These are phyloP conservation scores for Liolophura sinensis DNA, from an alignment of 1,140 invertebrate genomes.

Conservation along the genomic window DNA sequence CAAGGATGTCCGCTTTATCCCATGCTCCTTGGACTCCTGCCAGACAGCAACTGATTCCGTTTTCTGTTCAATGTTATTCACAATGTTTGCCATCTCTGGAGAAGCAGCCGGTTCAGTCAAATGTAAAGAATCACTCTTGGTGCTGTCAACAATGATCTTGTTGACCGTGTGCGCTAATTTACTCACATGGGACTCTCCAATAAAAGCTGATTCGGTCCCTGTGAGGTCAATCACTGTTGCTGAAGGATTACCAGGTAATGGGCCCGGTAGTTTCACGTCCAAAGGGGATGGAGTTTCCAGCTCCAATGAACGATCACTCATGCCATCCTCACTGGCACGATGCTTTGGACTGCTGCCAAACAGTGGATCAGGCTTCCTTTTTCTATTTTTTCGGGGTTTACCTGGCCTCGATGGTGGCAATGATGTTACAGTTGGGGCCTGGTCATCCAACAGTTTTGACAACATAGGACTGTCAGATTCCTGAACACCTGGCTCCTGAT, in stretches of 20 bases:
- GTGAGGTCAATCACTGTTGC: constrained; percentile 40
- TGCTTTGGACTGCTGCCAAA: constrained; percentile 21
- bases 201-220: constrained; percentile 20
- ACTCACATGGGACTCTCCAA: constrained; percentile 40
- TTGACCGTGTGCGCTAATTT: constrained; percentile 50
- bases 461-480: constrained; percentile 53
- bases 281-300: constrained; percentile 13
- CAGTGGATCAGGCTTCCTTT: constrained; percentile 16
- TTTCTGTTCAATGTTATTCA: constrained; percentile 7
- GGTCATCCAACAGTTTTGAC: constrained; percentile 57
- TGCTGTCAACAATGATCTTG: constrained; percentile 33
- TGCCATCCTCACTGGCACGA: constrained; percentile 3
- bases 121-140: constrained; percentile 15
- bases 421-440: constrained; percentile 42
- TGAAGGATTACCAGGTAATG: constrained; percentile 4
- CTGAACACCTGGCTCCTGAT: constrained; percentile 28
- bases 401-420: constrained; percentile 24
- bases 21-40: constrained; percentile 10
- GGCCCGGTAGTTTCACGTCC: constrained; percentile 8
- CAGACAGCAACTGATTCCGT: constrained; percentile 7
- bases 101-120: constrained; percentile 18
- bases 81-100: constrained; percentile 14
- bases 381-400: constrained; percentile 35
- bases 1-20: constrained; percentile 15
- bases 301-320: constrained; percentile 8